Evolutionary conservation across 2,113 vertebrate genomes (phyloP), one percentile per base, ranked within the genome.

Genomic region (Semicossyphus pulcher): DNA sequence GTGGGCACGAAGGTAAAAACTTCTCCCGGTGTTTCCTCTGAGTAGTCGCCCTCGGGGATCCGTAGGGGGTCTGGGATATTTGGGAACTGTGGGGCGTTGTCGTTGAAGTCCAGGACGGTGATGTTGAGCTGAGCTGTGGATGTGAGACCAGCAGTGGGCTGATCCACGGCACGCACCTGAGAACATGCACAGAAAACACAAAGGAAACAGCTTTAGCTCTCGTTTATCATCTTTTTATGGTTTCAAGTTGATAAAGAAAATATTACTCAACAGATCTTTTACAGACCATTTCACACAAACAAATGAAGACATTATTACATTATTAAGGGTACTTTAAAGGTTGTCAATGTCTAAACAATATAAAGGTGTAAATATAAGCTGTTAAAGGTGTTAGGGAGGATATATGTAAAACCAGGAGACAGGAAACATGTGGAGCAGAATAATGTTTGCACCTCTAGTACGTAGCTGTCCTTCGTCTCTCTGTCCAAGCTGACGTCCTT

Each of bases 31-130:
- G 7, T 15, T 12, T 31, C 34, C 15, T 48, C 26, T 0, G 3
- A 49, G 37, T 94, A 94, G 23, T 81, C 8, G 25, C 93, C 91
- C 79, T 95, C 95, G 0, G 37, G 57, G 44, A 89, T 7, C 0
- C 0, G 18, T 18, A 93, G 82, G 18, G 9, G 67, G 26, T 93
- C 91, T 0, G 93, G 84, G 70, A 94, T 84, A 9, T 20, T 41
- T 1, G 86, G 74, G 81, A 95, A 95, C 82, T 94, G 90, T 0
- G 95, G 95, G 66, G 93, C 89, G 71, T 96, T 95, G 74, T 96
- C 95, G 1, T 95, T 95, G 85, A 94, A 85, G 70, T 96, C 94
- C 79, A 92, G 78, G 72, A 95, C 59, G 5, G 81, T 93, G 84
- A 96, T 58, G 49, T 88, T 88, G 64, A 95, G 72, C 74, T 89